phyloP scores from a whole-genome alignment of 2,888 invertebrate genomes.

The Nesidiocoris tenuis region DNA sequence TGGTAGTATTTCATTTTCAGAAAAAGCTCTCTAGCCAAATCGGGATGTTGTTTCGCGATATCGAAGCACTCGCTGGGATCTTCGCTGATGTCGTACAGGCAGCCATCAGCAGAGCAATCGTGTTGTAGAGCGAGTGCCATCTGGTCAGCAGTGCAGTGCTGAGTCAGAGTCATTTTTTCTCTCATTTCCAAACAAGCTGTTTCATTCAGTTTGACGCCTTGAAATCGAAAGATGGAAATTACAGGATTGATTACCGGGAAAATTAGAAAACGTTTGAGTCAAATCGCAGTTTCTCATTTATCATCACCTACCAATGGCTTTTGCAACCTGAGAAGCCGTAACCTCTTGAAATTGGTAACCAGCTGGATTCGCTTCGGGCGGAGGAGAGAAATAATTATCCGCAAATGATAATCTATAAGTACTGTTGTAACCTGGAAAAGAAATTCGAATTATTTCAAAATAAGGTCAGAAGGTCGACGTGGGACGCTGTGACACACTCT shows the following conservation, averaged over 20 bases:
- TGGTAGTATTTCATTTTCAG: slow-evolving; percentile 9
- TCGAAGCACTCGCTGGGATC: slow-evolving; percentile 80
- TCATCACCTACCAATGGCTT: background rate
- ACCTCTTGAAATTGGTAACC: slow-evolving; percentile 21
- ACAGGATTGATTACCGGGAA: too few relatives aligned
- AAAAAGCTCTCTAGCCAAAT: slow-evolving; percentile 54
- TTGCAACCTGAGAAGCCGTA: slow-evolving; percentile 18
- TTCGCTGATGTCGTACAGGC: slow-evolving; percentile 70
- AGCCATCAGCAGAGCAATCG: slow-evolving; percentile 52
- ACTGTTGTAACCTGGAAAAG: slow-evolving; percentile 23
- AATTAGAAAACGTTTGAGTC: too few relatives aligned
- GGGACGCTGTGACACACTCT: too few relatives aligned
- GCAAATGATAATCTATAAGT: background rate
- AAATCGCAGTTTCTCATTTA: too few relatives aligned
- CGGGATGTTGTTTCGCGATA: slow-evolving; percentile 55
- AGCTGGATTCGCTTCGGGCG: background rate
- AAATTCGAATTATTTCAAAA: background rate
- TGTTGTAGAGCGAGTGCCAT: background rate
- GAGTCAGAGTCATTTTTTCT: background rate
- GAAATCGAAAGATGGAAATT: too few relatives aligned
- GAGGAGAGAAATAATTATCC: slow-evolving; percentile 30
- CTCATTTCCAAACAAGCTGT: background rate
- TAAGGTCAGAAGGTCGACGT: too few relatives aligned
- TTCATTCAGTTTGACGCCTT: background rate
- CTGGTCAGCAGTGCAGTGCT: slow-evolving; percentile 3